Evolutionary conservation across 1,140 invertebrate species (phyloP), one percentile per base, ranked within the genome.

Genomic region (Stegodyphus dumicola): DNA sequence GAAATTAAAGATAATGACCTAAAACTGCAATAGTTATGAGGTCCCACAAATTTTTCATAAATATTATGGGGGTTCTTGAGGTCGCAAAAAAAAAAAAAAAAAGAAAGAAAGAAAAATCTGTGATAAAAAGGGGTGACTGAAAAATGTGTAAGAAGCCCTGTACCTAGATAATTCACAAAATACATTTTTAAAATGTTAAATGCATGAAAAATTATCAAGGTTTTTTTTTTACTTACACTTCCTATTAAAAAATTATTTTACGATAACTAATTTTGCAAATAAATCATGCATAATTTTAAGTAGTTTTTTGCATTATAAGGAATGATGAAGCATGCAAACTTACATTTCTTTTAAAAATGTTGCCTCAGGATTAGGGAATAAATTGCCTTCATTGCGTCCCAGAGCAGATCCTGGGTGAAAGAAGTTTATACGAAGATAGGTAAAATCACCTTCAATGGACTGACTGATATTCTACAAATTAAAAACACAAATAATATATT

Each of bases 291-390:
- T 10, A 76, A 76, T 56, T 15, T 9, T 18, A 18, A 76, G 56
- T n/a, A 2, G 74, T 0, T 18, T 10, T 18, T 33, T 6, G 4
- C 9, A 33, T 33, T 33, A 33, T 33, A 33, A 33, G 33, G 33
- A 33, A 33, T 1, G 33, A 33, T 1, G 33, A 3, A 33, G 33
- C 1, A 3, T 33, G 33, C 33, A 33, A 7, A 86, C 84, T 94
- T 92, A 97, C 95, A 99, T 95, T 94, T 99, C 98, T 92, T 99
- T 99, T 6, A 99, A 93, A 90, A 98, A 99, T 11, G 96, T 98
- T 6, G 97, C 96, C 91, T 99, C 97, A 0, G 97, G 96, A 89
- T 98, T 95, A 3, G 96, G 94, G 90, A 98, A 99, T 48, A 94
- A 92, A 17, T 94, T 94, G 15, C 95, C 95, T 90, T 98, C 97